Base-by-base conservation (phyloP, 2,888 invertebrate species). In the Trichopria drosophilae region DNA sequence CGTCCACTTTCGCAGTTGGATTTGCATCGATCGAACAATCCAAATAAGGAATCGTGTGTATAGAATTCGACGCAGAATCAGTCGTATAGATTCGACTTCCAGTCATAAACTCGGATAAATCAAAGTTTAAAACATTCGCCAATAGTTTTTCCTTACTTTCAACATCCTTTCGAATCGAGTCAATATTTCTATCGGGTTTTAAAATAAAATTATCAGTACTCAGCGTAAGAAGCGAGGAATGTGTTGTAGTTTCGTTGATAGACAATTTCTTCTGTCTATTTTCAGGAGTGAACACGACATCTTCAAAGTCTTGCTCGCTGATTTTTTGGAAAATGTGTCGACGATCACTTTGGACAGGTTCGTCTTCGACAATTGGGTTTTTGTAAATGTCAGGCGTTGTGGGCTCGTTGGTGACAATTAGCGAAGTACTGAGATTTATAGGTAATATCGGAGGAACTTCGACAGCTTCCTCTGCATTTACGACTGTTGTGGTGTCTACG, bases 391-490 rank as follows among this genome's bases (percentile, higher is more conserved):
- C 61, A 18, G 60, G 52, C 35, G 66, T 64, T 13, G 62, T 63
- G n/a, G n/a, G n/a, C n/a, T n/a, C n/a, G n/a, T n/a, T n/a, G n/a
- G n/a, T n/a, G n/a, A n/a, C n/a, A 24, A 65, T 49, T 12, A 68
- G 53, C 7, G 64, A 58, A n/a, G 65, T 67, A 22, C 65, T 61
- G 28, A 68, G 54, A 19, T 69, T 58, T 12, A 66, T 55, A 10
- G 72, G 63, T 22, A 64, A 50, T 16, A 84, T 78, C 1, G 85
- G 82, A 3, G 87, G 85, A 37, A 85, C 69, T 73, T 88, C 89
- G 65, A 84, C 81, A 55, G 89, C 89, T 71, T 90, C 90, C 66
- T 89, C 88, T 0, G 87, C 88, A 63, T 80, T 82, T 9, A 79
- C 76, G 10, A 84, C 62, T 2, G 77, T 68, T 3, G 76, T 76